These are phyloP conservation scores for Syngnathus floridae DNA, from an alignment of 2,113 vertebrate genomes.

Conservation along the genomic window DNA sequence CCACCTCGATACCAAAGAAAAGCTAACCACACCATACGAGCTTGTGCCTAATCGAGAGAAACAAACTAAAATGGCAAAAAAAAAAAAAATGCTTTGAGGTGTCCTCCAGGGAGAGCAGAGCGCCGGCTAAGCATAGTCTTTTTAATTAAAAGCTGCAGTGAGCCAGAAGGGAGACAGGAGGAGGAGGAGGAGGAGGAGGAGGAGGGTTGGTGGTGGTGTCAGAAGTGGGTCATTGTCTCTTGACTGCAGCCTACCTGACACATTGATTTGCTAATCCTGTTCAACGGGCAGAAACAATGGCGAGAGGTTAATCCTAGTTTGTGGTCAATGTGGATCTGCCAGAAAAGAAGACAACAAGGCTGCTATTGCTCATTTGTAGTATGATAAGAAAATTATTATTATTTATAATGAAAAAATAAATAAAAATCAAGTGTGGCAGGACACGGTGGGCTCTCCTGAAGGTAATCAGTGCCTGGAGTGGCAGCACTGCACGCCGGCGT, in stretches of 20 bases:
- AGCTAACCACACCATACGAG: not conserved
- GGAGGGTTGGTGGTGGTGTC: conserved; percentile 52
- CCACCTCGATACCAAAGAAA: conserved; percentile 17
- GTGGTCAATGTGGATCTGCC: conserved; percentile 58
- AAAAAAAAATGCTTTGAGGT: conserved; percentile 56
- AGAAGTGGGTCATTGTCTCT: conserved; percentile 76
- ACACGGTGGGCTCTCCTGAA: conserved; percentile 16
- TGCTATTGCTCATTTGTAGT: conserved; percentile 42
- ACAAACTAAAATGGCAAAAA: not conserved
- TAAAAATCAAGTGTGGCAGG: not conserved
- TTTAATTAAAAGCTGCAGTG: conserved; percentile 72
- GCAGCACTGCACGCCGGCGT: conserved; percentile 48
- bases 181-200: conserved; percentile 23
- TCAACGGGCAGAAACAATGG: conserved; percentile 76
- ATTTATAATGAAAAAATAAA: conserved; percentile 5
- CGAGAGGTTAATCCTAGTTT: conserved; percentile 66
- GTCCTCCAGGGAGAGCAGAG: conserved; percentile 60
- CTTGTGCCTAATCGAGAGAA: not conserved
- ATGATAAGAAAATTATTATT: conserved; percentile 1
- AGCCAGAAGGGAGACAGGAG: conserved; percentile 40
- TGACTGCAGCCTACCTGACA: conserved; percentile 76
- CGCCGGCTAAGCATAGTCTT: conserved; percentile 71
- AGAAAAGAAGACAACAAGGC: conserved; percentile 20
- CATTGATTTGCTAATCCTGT: conserved; percentile 77
- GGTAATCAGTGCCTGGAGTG: conserved; percentile 37